A percentile compares a stretch with the other conserved stretches of the same genome.
Conservation (phyloP, 2,797 vertebrate genomes). For the Cryptoprocta ferox region DNA sequence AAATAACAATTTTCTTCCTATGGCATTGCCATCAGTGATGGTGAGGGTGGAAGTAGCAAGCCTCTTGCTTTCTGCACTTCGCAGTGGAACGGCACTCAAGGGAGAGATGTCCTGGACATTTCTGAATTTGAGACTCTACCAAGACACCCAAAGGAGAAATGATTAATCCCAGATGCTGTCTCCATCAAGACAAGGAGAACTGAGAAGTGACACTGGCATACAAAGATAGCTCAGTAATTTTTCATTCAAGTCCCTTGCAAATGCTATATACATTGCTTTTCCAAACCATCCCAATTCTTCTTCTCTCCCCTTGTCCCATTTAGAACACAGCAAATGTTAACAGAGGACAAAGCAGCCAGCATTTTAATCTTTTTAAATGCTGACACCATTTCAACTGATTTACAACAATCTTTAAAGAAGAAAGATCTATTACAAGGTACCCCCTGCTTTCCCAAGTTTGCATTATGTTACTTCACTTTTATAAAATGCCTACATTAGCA, state of each 20-base stretch:
- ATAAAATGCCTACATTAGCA: background rate
- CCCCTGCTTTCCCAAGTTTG: background rate
- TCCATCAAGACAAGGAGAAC: background rate
- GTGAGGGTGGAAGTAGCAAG: background rate
- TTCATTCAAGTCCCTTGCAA: background rate
- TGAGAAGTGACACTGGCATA: background rate
- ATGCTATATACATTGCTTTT: background rate
- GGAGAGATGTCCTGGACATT: background rate
- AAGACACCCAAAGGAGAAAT: background rate
- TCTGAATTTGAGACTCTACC: background rate
- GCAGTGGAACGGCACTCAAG: background rate
- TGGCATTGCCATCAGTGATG: background rate
- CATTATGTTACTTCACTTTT: background rate
- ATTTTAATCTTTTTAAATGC: constrained; percentile 64
- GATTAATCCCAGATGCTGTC: background rate
- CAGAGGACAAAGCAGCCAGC: constrained; percentile 8
- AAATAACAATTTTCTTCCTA: background rate
- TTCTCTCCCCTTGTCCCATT: background rate
- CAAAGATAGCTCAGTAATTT: background rate
- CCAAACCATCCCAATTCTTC: background rate
- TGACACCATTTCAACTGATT: constrained; percentile 48
- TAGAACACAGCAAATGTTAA: constrained; percentile 59
- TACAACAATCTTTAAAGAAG: constrained; percentile 60
- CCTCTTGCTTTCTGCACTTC: background rate
- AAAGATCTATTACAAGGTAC: constrained; percentile 13